Evolutionary conservation across 2,113 vertebrate species (phyloP).

Genomic region (Takifugu bimaculatus): DNA sequence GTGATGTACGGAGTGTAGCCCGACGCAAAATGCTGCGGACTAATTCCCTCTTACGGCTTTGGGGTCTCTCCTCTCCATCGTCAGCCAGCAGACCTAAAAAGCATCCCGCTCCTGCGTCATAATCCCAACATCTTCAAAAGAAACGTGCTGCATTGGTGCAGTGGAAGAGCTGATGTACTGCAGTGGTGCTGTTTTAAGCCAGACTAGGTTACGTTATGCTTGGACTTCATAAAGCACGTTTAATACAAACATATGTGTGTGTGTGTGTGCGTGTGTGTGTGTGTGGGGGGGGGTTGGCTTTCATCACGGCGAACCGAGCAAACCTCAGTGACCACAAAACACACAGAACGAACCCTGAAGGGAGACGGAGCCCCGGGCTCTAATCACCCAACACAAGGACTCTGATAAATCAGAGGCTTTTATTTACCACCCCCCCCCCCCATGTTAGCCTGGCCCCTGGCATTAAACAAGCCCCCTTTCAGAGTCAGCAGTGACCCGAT

Average conservation of each 20-base stretch:
- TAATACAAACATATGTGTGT: too few relatives aligned
- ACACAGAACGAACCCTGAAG: constrained; percentile 16
- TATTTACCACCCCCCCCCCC: background rate
- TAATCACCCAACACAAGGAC: constrained; percentile 25
- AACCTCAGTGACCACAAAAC: constrained; percentile 8
- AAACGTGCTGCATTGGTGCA: background rate
- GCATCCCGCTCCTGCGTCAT: constrained; percentile 21
- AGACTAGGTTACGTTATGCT: too few relatives aligned
- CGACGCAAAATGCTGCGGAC: constrained; percentile 15
- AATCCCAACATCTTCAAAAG: constrained; percentile 26
- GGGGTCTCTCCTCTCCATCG: constrained; percentile 13
- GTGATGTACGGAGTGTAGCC: constrained; percentile 15
- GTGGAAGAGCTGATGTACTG: constrained; percentile 17
- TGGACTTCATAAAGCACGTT: too few relatives aligned
- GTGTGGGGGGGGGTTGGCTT: too few relatives aligned
- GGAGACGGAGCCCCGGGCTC: constrained; percentile 3
- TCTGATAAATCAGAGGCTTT: constrained; percentile 34
- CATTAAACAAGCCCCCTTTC: constrained; percentile 2
- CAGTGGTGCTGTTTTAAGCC: background rate
- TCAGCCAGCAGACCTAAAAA: constrained; percentile 22
- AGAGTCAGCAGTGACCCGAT: background rate
- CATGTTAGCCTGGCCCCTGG: background rate
- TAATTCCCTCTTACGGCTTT: constrained; percentile 23
- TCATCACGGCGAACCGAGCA: too few relatives aligned
- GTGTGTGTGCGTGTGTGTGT: too few relatives aligned